Conservation (phyloP, 2,888 invertebrate genomes). For the Pelosia muscerda region DNA sequence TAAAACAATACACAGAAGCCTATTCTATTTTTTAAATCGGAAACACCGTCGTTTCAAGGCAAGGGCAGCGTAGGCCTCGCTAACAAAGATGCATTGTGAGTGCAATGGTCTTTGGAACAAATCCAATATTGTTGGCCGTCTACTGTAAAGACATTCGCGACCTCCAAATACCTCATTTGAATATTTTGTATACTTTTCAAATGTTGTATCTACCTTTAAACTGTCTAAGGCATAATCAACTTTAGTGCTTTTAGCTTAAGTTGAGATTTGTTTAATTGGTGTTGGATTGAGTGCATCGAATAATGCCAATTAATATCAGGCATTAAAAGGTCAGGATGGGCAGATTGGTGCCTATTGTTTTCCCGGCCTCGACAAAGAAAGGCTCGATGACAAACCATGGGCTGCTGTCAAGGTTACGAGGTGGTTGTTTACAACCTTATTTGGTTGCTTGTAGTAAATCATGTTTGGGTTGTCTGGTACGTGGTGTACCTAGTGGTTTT, state of each 20-base stretch:
- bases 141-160: slow-evolving; percentile 72
- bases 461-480: slow-evolving; percentile 52
- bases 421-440: slow-evolving; percentile 47
- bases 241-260: slow-evolving; percentile 21
- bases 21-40: slow-evolving; percentile 64
- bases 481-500: slow-evolving; percentile 26
- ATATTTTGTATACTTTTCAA: slow-evolving; percentile 56
- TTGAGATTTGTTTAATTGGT: slow-evolving; percentile 33
- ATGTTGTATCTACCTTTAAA: slow-evolving; percentile 51
- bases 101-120: slow-evolving; percentile 78
- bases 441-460: slow-evolving; percentile 51
- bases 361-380: slow-evolving; percentile 80
- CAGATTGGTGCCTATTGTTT: slow-evolving; percentile 74
- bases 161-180: slow-evolving; percentile 85
- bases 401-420: slow-evolving; percentile 79
- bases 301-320: slow-evolving; percentile 70
- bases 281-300: slow-evolving; percentile 55
- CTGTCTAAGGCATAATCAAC: slow-evolving; percentile 32
- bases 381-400: slow-evolving; percentile 75
- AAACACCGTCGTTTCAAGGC: slow-evolving; percentile 71
- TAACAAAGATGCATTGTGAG: slow-evolving; percentile 85
- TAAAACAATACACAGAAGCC: slow-evolving; percentile 65
- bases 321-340: slow-evolving; percentile 76
- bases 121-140: slow-evolving; percentile 81
- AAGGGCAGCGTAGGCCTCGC: slow-evolving; percentile 71